Base-by-base conservation (phyloP, 2,888 invertebrate genomes). In the Caenorhabditis imperialis region DNA sequence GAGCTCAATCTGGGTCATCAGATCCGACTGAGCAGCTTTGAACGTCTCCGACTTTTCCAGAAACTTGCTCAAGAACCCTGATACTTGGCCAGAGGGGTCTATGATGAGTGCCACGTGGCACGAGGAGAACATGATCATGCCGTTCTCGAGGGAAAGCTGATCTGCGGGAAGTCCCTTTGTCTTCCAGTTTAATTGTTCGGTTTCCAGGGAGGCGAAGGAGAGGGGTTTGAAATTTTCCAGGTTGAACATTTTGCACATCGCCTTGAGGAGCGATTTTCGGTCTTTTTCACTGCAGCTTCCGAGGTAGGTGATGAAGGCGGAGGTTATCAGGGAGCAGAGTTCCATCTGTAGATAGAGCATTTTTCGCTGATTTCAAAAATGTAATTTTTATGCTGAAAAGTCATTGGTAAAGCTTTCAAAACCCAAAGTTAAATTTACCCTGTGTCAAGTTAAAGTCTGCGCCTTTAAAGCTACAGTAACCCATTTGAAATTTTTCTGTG, bases 101-200 rank as follows among this genome's bases (percentile, higher is more conserved):
- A 98, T 91, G 42, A 98, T 90, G 58, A 96, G 91, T 0, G 96
- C 94, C 1, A 92, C 91, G 81, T 92, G 91, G 27, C 88, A 88
- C 40, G 89, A 70, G 90, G 93, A 92, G 80, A 93, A 91, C 75
- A 94, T 92, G 47, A 93, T 91, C 14, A 93, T 91, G 6, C 93
- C 94, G 89, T 94, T 95, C 89, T 94, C 93, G 53, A 93, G 89
- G 4, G 93, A 93, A 10, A 93, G 90, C 63, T 91, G 91, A 88
- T 94, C 94, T 0, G 92, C 91, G 0, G 94, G 93, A 6, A 96
- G 90, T 0, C 95, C 94, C 86, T 94, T 93, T 0, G 92, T 92
- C 87, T 93, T 93, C 95, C 95, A 96, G 79, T 92, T 92, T 51
- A 95, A 89, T 77, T 93, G 92, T 83, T 94, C 93, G 72, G 92